phyloP scores from a whole-genome alignment of 1,140 invertebrate genomes.

The Zaprionus taronus region DNA sequence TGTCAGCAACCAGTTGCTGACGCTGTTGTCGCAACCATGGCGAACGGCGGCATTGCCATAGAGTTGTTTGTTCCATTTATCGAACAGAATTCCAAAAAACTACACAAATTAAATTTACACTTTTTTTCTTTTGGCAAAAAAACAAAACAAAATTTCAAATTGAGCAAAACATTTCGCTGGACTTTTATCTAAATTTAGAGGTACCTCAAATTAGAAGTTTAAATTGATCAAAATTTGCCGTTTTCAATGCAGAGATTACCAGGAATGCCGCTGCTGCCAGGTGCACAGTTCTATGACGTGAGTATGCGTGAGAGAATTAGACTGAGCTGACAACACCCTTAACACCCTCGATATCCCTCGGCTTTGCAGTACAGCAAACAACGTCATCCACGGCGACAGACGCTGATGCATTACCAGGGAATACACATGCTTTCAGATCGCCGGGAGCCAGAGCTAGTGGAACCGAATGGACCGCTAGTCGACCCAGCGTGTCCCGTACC shows the following conservation, averaged over 20 bases:
- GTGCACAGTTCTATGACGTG: constrained; percentile 77
- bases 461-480: constrained; percentile 66
- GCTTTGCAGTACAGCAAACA: constrained; percentile 85
- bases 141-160: constrained; percentile 36
- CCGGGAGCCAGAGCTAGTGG: constrained; percentile 63
- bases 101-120: constrained; percentile 57
- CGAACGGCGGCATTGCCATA: constrained; percentile 59
- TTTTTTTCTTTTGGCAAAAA: constrained; percentile 17
- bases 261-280: constrained; percentile 80
- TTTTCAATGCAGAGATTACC: constrained; percentile 70
- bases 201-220: constrained; percentile 10
- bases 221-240: constrained; percentile 19
- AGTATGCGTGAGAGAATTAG: constrained; percentile 38
- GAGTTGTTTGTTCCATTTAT: constrained; percentile 77
- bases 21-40: constrained; percentile 51
- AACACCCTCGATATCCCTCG: neutral
- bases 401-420: constrained; percentile 81
- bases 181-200: constrained; percentile 22
- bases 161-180: constrained; percentile 20
- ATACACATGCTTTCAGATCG: constrained; percentile 84
- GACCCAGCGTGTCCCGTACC: constrained; percentile 69
- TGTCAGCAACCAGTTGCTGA: constrained; percentile 56
- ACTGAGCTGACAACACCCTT: neutral
- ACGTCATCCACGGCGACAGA: constrained; percentile 85
- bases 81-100: constrained; percentile 47